Conservation (phyloP, 2,113 vertebrate genomes). For the Sterrhoptilus dennistouni region DNA sequence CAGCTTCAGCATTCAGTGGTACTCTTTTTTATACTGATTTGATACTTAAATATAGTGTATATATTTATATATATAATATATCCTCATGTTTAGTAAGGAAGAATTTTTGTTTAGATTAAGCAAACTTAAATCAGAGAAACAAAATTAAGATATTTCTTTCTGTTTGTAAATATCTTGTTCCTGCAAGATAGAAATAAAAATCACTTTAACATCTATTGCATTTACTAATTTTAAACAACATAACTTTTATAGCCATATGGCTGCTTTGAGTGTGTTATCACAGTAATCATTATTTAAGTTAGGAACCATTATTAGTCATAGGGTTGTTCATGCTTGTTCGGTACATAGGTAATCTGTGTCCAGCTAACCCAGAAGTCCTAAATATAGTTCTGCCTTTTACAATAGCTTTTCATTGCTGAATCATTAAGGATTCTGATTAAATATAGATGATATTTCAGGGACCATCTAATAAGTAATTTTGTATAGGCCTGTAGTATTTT, state of each 20-base stretch:
- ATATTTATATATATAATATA: not conserved
- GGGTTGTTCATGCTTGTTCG: not conserved
- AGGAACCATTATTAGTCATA: not conserved
- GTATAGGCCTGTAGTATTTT: not conserved
- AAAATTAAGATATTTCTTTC: not conserved
- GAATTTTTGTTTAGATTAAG: not conserved
- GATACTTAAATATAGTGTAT: not conserved
- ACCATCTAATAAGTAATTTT: not conserved
- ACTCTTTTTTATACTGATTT: not conserved
- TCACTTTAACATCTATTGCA: not conserved
- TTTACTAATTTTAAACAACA: not conserved
- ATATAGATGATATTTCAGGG: not conserved
- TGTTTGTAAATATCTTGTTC: not conserved
- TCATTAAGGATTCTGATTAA: conserved; percentile 11
- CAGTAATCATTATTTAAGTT: not conserved
- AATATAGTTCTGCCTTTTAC: not conserved
- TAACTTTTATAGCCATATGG: not conserved
- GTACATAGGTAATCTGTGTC: not conserved
- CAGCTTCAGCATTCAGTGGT: not conserved
- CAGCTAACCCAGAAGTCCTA: conserved; percentile 3
- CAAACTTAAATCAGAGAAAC: not conserved
- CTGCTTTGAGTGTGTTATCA: not conserved
- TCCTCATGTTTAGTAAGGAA: not conserved
- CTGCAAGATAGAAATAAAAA: not conserved
- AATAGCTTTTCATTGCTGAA: not conserved